Evolutionary conservation across 2,113 vertebrate species (phyloP), one percentile per base, ranked within the genome.

Genomic region (Australoheros scitulus): DNA sequence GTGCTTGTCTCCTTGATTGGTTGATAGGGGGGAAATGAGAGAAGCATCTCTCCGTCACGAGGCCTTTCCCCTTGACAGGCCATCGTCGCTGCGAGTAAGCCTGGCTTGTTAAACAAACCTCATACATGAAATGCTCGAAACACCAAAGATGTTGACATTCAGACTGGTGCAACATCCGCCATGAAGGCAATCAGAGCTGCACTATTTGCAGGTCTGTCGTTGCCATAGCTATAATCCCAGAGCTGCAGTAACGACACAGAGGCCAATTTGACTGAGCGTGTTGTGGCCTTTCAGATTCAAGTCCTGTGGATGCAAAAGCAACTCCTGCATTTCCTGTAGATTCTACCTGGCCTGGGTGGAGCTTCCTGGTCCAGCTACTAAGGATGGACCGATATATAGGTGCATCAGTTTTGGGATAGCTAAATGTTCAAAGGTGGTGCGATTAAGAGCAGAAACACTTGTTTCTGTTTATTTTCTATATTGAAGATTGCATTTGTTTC

Each of bases 241-340:
- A 61, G 82, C 86, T 87, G 77, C 77, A 59, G 82, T 63, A 82
- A 76, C 75, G 61, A 70, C 81, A 78, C 81, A 17, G 55, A 80
- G 65, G 41, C 38, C 77, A 70, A 79, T 84, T 84, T 83, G 81
- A 82, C 87, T 60, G 56, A 55, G 80, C 14, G 29, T 20, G 43
- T 72, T 76, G 26, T 17, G 61, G 64, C 32, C 60, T 76, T 72
- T 74, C 47, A 70, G 34, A 82, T 29, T 52, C 64, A 79, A 65
- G 58, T 32, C 63, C 57, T 0, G 0, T 55, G 43, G 56, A 43
- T 61, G 22, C 60, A 61, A 65, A 58, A 57, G 13, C 65, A 50
- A 24, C 65, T 18, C 6, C 65, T 50, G 10, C 17, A 7, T 20
- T 52, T 70, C 26, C 68, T 72, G 47, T 55, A 55, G 32, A 72